Conservation (phyloP, 2,888 invertebrate genomes). For the Eumerus sabulonum region DNA sequence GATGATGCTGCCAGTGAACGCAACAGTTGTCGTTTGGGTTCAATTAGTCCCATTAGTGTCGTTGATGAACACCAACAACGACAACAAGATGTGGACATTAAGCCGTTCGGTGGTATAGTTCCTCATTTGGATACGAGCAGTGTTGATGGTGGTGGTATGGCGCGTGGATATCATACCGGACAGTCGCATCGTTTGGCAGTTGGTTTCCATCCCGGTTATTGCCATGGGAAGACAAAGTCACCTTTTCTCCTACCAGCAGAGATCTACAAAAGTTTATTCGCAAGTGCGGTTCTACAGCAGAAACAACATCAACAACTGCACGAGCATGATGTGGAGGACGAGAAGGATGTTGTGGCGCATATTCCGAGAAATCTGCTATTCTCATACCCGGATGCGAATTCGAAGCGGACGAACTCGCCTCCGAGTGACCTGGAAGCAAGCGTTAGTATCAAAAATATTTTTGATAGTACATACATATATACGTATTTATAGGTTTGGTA, state of each 20-base stretch:
- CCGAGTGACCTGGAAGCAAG: conserved; percentile 44
- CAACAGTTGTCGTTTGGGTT: conserved; percentile 66
- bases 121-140: conserved; percentile 21
- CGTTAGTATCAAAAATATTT: conserved; percentile 41
- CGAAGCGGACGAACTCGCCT: conserved; percentile 63
- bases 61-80: conserved; percentile 54
- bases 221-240: conserved; percentile 63
- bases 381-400: conserved; percentile 73
- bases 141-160: conserved; percentile 59
- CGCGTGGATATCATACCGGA: conserved; percentile 40
- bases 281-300: conserved; percentile 83
- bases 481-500: too few species aligned
- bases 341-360: conserved; percentile 66
- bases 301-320: conserved; percentile 71
- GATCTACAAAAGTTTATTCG: conserved; percentile 88
- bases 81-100: conserved; percentile 66
- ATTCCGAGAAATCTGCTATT: conserved; percentile 81
- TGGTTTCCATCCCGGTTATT: conserved; percentile 68
- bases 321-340: conserved; percentile 41
- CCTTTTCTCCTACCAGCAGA: conserved; percentile 87
- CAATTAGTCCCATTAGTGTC: conserved; percentile 67
- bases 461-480: too few species aligned
- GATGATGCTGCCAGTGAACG: conserved; percentile 19
- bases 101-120: conserved; percentile 62
- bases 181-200: conserved; percentile 60